Evolutionary conservation across 2,888 invertebrate genomes (phyloP).

Genomic region (Xylophagus ater): DNA sequence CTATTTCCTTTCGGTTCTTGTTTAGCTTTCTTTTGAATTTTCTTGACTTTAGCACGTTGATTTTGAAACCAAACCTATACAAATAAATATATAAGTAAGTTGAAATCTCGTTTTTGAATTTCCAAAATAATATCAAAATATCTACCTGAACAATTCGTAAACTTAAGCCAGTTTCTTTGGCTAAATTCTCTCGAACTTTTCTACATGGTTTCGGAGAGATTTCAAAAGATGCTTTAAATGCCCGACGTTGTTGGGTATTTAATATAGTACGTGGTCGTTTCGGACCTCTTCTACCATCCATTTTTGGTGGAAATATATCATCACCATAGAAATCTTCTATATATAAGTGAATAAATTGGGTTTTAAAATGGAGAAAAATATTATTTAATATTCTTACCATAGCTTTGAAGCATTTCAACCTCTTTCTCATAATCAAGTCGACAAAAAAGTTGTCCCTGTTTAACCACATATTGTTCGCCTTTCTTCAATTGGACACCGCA

Average conservation of each 20-base stretch:
- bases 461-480: conserved; percentile 72
- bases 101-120: neutral
- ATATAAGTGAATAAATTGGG: conserved; percentile 15
- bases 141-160: conserved; percentile 77
- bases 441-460: conserved; percentile 66
- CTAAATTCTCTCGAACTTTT: conserved; percentile 69
- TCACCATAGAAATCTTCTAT: conserved; percentile 48
- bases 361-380: neutral
- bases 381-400: conserved; percentile 27
- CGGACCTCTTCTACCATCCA: conserved; percentile 61
- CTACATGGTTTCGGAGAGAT: conserved; percentile 74
- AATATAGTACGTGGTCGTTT: conserved; percentile 74
- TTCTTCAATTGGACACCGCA: conserved; percentile 65
- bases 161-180: conserved; percentile 74
- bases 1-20: conserved; percentile 43
- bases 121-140: neutral
- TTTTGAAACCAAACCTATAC: conserved; percentile 54
- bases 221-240: conserved; percentile 78
- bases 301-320: conserved; percentile 46
- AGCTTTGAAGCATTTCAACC: conserved; percentile 58
- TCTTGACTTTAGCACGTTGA: conserved; percentile 54
- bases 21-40: conserved; percentile 53
- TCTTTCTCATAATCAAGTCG: conserved; percentile 71
- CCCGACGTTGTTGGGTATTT: conserved; percentile 68
- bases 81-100: neutral